phyloP scores from a whole-genome alignment of 2,888 invertebrate species.

The Anoncus sp. region DNA sequence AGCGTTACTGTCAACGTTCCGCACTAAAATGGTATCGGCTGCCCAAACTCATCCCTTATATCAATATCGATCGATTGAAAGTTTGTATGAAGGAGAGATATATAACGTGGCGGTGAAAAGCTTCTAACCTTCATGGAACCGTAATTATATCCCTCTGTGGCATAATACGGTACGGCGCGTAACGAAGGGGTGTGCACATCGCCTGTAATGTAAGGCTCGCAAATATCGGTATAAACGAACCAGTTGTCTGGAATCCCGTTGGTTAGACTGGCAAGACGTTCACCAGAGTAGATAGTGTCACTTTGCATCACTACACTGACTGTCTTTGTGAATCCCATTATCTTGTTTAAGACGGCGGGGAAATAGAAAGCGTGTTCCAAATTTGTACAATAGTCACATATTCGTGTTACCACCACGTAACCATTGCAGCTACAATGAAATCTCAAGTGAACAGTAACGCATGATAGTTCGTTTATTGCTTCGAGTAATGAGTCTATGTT shows the following conservation, averaged over 20 bases:
- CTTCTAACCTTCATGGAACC: slow-evolving; percentile 24
- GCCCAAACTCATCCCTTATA: slow-evolving; percentile 20
- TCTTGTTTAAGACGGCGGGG: too few species aligned
- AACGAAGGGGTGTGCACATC: slow-evolving; percentile 6
- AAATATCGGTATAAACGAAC: slow-evolving; percentile 26
- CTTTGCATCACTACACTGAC: too few species aligned
- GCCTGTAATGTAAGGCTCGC: slow-evolving; percentile 11
- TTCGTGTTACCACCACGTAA: too few species aligned
- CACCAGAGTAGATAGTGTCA: too few species aligned
- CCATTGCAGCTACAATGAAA: neutral
- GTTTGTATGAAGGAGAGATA: neutral
- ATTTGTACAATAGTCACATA: too few species aligned
- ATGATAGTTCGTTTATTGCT: neutral
- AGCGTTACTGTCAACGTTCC: slow-evolving; percentile 17
- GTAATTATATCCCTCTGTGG: slow-evolving; percentile 7
- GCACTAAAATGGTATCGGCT: slow-evolving; percentile 18
- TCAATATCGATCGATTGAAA: neutral
- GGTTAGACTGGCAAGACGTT: neutral
- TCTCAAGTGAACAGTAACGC: neutral
- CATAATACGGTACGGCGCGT: neutral
- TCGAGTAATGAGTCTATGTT: neutral
- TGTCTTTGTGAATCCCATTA: too few species aligned
- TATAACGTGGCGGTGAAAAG: neutral
- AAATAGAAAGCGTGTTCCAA: too few species aligned
- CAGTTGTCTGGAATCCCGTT: neutral